phyloP scores from a whole-genome alignment of 2,797 vertebrate species.

The Fringilla coelebs region DNA sequence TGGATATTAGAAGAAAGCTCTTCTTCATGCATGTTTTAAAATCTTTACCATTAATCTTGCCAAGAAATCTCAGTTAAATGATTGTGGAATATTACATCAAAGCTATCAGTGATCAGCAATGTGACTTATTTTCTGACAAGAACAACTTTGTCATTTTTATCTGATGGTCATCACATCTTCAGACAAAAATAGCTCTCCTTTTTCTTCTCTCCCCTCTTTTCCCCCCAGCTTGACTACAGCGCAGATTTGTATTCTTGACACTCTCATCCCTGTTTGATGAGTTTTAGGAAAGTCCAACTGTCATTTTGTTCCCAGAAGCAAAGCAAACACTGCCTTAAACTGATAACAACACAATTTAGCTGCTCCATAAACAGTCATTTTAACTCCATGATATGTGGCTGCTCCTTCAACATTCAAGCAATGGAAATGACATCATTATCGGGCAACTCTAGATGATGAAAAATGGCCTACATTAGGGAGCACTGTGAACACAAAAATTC shows the following conservation, averaged over 20 bases:
- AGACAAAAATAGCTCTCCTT: slow-evolving; percentile 31
- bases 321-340: slow-evolving; percentile 69
- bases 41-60: slow-evolving; percentile 57
- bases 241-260: slow-evolving; percentile 60
- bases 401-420: slow-evolving; percentile 67
- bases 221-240: background rate
- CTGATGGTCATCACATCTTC: slow-evolving; percentile 46
- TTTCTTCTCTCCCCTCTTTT: background rate
- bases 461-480: slow-evolving; percentile 73
- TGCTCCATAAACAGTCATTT: slow-evolving; percentile 68
- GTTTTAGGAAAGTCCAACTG: slow-evolving; percentile 59
- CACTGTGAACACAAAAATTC: slow-evolving; percentile 65
- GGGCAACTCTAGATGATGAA: slow-evolving; percentile 69
- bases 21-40: slow-evolving; percentile 37
- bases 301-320: slow-evolving; percentile 68
- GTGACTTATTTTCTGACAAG: slow-evolving; percentile 63
- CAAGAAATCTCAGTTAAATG: slow-evolving; percentile 51
- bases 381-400: slow-evolving; percentile 65
- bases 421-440: slow-evolving; percentile 76
- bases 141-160: slow-evolving; percentile 61
- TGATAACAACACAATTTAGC: slow-evolving; percentile 69
- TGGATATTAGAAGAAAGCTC: slow-evolving; percentile 36
- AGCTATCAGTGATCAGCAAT: slow-evolving; percentile 48
- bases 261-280: slow-evolving; percentile 49
- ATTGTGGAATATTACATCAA: slow-evolving; percentile 45